Conservation (phyloP, 2,888 invertebrate species). For the Drosophila hamatofila region DNA sequence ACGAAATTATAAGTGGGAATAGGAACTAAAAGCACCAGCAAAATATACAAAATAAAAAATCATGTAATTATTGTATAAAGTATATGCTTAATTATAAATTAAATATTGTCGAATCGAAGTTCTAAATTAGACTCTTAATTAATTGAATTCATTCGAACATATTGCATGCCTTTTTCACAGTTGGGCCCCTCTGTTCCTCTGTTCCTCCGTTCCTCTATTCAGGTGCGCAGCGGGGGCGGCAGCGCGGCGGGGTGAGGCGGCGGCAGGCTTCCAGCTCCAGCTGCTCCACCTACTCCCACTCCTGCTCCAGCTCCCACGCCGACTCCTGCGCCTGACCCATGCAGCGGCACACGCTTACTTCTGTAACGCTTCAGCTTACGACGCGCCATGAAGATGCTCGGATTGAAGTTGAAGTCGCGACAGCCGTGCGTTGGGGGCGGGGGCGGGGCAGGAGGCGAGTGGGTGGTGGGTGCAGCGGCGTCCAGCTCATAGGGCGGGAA, state of each 20-base stretch:
- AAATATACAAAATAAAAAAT: constrained; percentile 46
- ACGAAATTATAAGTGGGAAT: constrained; percentile 57
- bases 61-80: background rate
- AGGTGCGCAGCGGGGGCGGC: constrained; percentile 56
- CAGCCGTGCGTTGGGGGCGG: constrained; percentile 57
- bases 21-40: constrained; percentile 82
- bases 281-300: constrained; percentile 9
- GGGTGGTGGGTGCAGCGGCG: constrained; percentile 45
- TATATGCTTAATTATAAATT: constrained; percentile 28
- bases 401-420: constrained; percentile 81
- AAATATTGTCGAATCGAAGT: constrained; percentile 57
- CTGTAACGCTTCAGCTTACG: constrained; percentile 83
- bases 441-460: constrained; percentile 52
- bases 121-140: constrained; percentile 24
- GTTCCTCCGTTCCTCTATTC: background rate
- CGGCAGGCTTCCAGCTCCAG: constrained; percentile 21
- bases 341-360: constrained; percentile 63
- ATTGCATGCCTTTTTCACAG: constrained; percentile 76
- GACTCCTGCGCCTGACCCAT: constrained; percentile 18
- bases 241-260: constrained; percentile 32
- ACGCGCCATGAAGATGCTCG: constrained; percentile 82
- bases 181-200: constrained; percentile 10
- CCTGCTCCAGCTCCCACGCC: background rate
- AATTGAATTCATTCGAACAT: constrained; percentile 44
- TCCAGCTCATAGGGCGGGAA: constrained; percentile 82